Percentiles rank a stretch among this genome's conserved stretches.
These are phyloP conservation scores for Sycon ciliatum DNA, from an alignment of 37 sponge, comb jelly and placozoan species.

Conservation along the genomic window DNA sequence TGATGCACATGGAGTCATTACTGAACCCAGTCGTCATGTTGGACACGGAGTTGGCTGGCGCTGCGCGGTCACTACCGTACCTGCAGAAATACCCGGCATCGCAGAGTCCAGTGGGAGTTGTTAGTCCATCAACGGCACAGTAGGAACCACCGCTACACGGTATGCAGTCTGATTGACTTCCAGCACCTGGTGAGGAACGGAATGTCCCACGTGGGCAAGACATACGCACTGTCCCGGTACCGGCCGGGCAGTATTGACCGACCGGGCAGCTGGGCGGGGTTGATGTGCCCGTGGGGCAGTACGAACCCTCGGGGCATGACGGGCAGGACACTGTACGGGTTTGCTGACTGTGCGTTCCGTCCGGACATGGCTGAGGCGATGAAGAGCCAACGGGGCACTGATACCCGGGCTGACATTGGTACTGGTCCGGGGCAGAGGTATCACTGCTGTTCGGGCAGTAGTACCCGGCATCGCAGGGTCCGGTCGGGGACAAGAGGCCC, in stretches of 20 bases:
- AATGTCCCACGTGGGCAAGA: neutral
- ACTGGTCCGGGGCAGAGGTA: neutral
- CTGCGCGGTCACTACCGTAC: neutral
- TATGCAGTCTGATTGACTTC: neutral
- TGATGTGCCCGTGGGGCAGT: neutral
- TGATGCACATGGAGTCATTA: too few relatives aligned
- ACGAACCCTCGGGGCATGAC: neutral
- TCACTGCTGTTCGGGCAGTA: neutral
- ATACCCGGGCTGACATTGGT: neutral
- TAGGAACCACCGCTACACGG: neutral
- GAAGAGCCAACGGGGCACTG: neutral
- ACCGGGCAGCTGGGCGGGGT: neutral
- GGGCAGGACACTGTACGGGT: neutral
- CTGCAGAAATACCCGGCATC: slow-evolving; percentile 11
- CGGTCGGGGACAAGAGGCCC: neutral
- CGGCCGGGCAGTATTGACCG: slow-evolving; percentile 36
- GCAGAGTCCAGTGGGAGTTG: slow-evolving; percentile 9
- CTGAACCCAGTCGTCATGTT: too few relatives aligned
- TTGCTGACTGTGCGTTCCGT: neutral
- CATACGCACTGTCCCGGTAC: neutral
- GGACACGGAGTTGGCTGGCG: too few relatives aligned
- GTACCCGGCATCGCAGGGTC: neutral
- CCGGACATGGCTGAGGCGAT: neutral
- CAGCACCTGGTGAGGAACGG: neutral
- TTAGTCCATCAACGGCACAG: neutral